Conservation (phyloP, 1,140 invertebrate genomes). For the Epicauta chinensis region DNA sequence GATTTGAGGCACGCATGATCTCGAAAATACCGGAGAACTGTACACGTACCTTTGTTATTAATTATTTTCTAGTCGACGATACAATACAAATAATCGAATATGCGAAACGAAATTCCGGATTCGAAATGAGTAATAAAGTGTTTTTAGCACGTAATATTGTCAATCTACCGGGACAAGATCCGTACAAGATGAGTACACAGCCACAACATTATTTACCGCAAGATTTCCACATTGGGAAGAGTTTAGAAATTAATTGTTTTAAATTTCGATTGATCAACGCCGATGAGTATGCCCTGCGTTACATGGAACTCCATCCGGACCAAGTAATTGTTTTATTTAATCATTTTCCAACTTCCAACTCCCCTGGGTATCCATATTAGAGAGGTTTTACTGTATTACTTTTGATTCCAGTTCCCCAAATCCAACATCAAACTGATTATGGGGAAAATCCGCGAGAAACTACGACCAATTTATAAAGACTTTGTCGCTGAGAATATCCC, state of each 20-base stretch:
- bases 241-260: slow-evolving; percentile 67
- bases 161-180: slow-evolving; percentile 66
- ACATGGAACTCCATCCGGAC: slow-evolving; percentile 75
- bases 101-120: slow-evolving; percentile 67
- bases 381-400: no score
- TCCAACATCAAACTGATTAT: slow-evolving; percentile 62
- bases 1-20: slow-evolving; percentile 70
- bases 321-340: slow-evolving; percentile 52
- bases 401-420: slow-evolving; percentile 65
- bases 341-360: no score
- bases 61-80: slow-evolving; percentile 76
- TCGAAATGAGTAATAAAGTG: slow-evolving; percentile 51
- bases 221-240: slow-evolving; percentile 77
- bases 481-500: slow-evolving; percentile 63
- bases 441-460: slow-evolving; percentile 57
- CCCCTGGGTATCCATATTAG: no score
- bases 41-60: slow-evolving; percentile 71
- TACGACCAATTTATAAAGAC: slow-evolving; percentile 62
- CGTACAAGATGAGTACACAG: slow-evolving; percentile 53
- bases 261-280: slow-evolving; percentile 70
- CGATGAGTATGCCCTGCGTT: slow-evolving; percentile 79
- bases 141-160: slow-evolving; percentile 62
- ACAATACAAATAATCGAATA: slow-evolving; percentile 76
- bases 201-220: slow-evolving; percentile 66
- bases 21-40: slow-evolving; percentile 62